phyloP scores from a whole-genome alignment of 2,113 vertebrate species.

The Xiphias gladius region DNA sequence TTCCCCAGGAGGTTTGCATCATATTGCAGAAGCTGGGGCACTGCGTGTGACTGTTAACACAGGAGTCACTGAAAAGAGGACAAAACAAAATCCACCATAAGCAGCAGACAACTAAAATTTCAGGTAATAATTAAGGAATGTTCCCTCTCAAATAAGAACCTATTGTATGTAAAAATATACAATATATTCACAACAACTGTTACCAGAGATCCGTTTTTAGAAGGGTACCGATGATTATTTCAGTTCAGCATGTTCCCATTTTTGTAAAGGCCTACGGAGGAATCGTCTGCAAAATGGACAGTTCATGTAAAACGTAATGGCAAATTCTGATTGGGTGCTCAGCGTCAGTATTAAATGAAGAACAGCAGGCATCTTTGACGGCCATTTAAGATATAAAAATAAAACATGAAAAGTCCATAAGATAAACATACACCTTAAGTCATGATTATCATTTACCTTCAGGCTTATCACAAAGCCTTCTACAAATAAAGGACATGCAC shows the following conservation, averaged over 20 bases:
- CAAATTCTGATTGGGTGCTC: conserved; percentile 52
- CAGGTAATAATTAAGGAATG: conserved; percentile 31
- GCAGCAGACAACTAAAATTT: conserved; percentile 30
- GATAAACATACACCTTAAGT: conserved; percentile 62
- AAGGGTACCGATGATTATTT: conserved; percentile 36
- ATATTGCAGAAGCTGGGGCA: conserved; percentile 35
- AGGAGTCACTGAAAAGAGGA: conserved; percentile 17
- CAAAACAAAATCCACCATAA: conserved; percentile 27
- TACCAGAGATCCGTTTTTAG: conserved; percentile 17
- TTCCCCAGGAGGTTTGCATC: conserved; percentile 29
- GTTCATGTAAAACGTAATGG: conserved; percentile 3
- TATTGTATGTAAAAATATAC: conserved; percentile 50
- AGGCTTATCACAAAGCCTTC: conserved; percentile 60
- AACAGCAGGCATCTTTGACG: conserved; percentile 59
- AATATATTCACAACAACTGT: conserved; percentile 56
- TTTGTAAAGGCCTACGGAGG: conserved; percentile 17
- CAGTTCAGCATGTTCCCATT: conserved; percentile 7
- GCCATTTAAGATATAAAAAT: conserved; percentile 62
- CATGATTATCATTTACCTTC: conserved; percentile 73
- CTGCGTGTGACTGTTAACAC: neutral
- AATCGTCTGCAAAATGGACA: conserved; percentile 24
- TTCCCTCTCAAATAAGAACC: conserved; percentile 36
- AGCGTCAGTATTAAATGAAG: conserved; percentile 41
- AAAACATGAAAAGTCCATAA: conserved; percentile 52
- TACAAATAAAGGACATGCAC: conserved; percentile 74